Conservation (phyloP, 2,113 vertebrate genomes). For the Corythornis vintsioides region DNA sequence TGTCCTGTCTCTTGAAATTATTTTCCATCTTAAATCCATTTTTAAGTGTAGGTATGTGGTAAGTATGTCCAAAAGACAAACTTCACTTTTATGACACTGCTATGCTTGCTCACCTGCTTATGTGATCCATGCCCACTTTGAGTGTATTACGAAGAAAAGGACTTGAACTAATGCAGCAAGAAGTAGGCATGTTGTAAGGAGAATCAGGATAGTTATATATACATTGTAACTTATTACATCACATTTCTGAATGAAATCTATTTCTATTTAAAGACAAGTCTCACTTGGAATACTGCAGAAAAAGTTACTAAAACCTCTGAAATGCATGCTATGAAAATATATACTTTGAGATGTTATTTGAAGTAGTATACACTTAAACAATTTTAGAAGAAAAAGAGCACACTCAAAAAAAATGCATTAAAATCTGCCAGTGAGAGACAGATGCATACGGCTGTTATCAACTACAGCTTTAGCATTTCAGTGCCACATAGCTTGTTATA, state of each 20-base stretch:
- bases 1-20: not conserved
- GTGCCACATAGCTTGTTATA: not conserved
- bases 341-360: not conserved
- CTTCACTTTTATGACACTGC: not conserved
- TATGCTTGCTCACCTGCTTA: not conserved
- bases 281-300: not conserved
- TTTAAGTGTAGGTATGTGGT: not conserved
- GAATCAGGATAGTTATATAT: not conserved
- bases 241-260: not conserved
- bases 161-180: not conserved
- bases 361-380: not conserved
- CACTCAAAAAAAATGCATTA: not conserved
- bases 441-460: not conserved
- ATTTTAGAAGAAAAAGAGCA: not conserved
- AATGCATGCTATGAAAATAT: not conserved
- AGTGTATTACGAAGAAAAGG: not conserved
- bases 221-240: not conserved
- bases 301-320: not conserved
- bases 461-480: not conserved
- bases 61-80: not conserved
- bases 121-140: not conserved
- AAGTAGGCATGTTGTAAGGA: not conserved
- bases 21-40: not conserved
- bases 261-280: not conserved
- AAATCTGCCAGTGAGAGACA: not conserved